Evolutionary conservation across 1,140 invertebrate genomes (phyloP), one percentile per base, ranked within the genome.

Genomic region (Ostrea edulis): DNA sequence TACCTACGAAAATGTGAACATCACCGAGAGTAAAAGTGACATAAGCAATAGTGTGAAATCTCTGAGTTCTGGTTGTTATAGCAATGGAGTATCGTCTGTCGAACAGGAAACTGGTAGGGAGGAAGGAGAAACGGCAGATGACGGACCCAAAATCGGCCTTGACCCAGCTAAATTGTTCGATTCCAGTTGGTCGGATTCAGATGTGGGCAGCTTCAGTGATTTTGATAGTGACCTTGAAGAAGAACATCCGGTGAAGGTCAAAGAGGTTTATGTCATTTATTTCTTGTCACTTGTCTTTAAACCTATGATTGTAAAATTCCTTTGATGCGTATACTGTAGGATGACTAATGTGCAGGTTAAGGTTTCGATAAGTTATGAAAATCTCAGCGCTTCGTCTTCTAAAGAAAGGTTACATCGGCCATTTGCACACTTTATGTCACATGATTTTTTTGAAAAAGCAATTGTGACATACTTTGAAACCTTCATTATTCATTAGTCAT

Each of bases 141-240:
- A 87, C 52, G 87, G 77, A 68, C 82, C 55, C 82, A 90, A 55
- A 12, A 44, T 82, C 20, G 77, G 68, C 17, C 65, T 92, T n/a
- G 90, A 58, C 83, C 88, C 91, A 5, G 91, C 89, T 14, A 91
- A 93, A 81, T 87, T 92, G 84, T 92, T 93, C 89, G 91, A 92
- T 84, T 89, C 87, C 14, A 93, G 92, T 88, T 93, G 92, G 92
- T 92, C 92, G 0, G 92, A 92, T 58, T 92, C 92, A 2, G 92
- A 93, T 44, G 90, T 85, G 52, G 86, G 83, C 51, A 83, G 81
- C 83, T 62, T 71, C 77, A 87, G 83, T 89, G 86, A 87, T 25
- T 84, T 77, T 85, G 86, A 88, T 35, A 90, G 89, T 89, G 90
- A 91, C 65, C 71, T 68, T 8, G 90, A 92, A 51, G 85, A 88